Base-by-base conservation (phyloP, 2,888 invertebrate genomes). In the Dolomedes plantarius region DNA sequence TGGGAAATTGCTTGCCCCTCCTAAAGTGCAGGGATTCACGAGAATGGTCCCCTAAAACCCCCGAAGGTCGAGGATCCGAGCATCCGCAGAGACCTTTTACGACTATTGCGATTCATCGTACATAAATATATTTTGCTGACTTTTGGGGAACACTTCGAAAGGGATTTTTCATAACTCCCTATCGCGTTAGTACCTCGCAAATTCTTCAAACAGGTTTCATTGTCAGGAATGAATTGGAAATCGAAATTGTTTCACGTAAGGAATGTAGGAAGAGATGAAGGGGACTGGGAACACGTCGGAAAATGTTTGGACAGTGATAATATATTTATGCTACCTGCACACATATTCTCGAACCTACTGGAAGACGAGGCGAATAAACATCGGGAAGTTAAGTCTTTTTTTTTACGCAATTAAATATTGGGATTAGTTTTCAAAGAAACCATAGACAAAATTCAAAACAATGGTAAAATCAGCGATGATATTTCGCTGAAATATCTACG, bases 151-250 rank as follows among this genome's bases (percentile, higher is more conserved):
- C 82, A 83, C 82, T 83, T 76, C 64, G 62, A 50, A 77, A 83
- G 73, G 83, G 83, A 83, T 83, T 83, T 83, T 83, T 83, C 83
- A 83, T 83, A 83, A 77, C 83, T 83, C 83, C 83, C 83, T 83
- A 83, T 83, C 83, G 77, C 83, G 83, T 83, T 83, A 83, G 83
- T 72, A 68, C 77, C 71, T 83, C 83, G 73, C 83, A 83, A 83
- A 83, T 83, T 77, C 83, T 77, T 83, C 83, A 77, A 83, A 77
- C 77, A 77, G 83, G 72, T 83, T 83, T 73, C 77, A 76, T 29
- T 82, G 81, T 73, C 81, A 82, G 39, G 56, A 23, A 56, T 56
- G 56, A 23, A 56, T 56, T 46, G 23, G 56, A 56, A 56, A 23
- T 23, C 23, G 56, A 23, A 56, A 56, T 23, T 23, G 56, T 56